A percentile compares a stretch with the other conserved stretches of the same genome.
phyloP scores from a whole-genome alignment of 2,888 invertebrate genomes.

The Leucania comma region DNA sequence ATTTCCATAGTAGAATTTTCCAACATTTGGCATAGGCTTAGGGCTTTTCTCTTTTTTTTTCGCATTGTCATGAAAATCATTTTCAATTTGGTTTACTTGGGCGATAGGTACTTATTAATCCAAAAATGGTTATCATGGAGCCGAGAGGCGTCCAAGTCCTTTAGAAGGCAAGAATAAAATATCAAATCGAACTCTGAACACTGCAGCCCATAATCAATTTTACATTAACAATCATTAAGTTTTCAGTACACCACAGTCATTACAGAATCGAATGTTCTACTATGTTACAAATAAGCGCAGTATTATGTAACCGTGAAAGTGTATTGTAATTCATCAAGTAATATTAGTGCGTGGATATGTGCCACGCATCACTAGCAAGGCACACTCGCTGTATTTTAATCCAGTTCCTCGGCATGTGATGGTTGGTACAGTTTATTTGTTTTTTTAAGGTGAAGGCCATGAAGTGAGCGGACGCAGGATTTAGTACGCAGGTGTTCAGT shows the following conservation, averaged over 20 bases:
- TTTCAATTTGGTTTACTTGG: too few relatives aligned
- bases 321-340: conserved; percentile 85
- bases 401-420: conserved; percentile 55
- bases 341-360: conserved; percentile 76
- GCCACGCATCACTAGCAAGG: conserved; percentile 74
- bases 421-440: conserved; percentile 47
- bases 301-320: conserved; percentile 86
- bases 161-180: neutral
- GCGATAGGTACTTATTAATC: too few relatives aligned
- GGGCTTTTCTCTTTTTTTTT: too few relatives aligned
- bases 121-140: too few relatives aligned
- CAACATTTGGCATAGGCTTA: too few relatives aligned
- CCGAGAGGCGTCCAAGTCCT: neutral
- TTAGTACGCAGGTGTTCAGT: conserved; percentile 48
- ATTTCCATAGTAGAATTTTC: too few relatives aligned
- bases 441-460: conserved; percentile 53
- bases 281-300: conserved; percentile 59
- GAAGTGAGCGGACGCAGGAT: conserved; percentile 47
- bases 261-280: conserved; percentile 34
- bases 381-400: conserved; percentile 72
- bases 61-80: too few relatives aligned
- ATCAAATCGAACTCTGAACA: neutral
- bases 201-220: neutral
- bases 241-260: conserved; percentile 27
- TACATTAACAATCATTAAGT: conserved; percentile 10